Evolutionary conservation across 2,113 vertebrate genomes (phyloP).

Genomic region (Colaptes auratus): DNA sequence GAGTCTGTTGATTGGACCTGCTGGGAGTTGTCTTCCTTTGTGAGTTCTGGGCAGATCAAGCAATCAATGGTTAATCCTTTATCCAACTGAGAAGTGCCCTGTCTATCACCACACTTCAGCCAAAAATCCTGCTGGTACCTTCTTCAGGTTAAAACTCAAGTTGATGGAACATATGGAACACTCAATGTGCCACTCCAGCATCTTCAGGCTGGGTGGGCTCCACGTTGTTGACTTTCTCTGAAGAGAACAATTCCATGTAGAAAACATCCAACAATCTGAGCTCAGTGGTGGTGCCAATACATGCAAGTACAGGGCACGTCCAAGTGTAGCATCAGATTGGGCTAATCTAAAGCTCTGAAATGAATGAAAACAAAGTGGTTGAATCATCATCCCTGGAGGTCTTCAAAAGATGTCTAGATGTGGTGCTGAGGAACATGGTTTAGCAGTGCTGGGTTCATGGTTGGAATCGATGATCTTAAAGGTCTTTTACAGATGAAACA

Average conservation of each 20-base stretch:
- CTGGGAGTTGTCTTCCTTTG: background rate
- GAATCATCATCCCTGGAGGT: no score
- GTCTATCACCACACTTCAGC: background rate
- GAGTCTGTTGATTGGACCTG: background rate
- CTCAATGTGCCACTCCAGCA: background rate
- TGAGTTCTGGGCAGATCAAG: background rate
- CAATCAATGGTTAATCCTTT: background rate
- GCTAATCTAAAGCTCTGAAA: background rate
- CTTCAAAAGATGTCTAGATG: no score
- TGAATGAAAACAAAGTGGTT: no score
- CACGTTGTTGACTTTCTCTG: background rate
- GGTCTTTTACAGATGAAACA: no score
- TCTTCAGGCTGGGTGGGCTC: background rate
- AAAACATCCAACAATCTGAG: accelerated
- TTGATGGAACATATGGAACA: background rate
- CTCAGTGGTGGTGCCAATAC: accelerated
- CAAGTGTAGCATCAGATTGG: background rate
- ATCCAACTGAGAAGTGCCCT: background rate
- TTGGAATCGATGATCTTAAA: no score
- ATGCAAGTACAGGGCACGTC: accelerated
- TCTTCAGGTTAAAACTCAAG: background rate
- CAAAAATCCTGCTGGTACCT: background rate
- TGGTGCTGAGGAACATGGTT: no score
- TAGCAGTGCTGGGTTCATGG: no score
- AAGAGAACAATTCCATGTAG: background rate